Evolutionary conservation across 2,797 vertebrate genomes (phyloP), one percentile per base, ranked within the genome.

Genomic region (Gallirallus australis): DNA sequence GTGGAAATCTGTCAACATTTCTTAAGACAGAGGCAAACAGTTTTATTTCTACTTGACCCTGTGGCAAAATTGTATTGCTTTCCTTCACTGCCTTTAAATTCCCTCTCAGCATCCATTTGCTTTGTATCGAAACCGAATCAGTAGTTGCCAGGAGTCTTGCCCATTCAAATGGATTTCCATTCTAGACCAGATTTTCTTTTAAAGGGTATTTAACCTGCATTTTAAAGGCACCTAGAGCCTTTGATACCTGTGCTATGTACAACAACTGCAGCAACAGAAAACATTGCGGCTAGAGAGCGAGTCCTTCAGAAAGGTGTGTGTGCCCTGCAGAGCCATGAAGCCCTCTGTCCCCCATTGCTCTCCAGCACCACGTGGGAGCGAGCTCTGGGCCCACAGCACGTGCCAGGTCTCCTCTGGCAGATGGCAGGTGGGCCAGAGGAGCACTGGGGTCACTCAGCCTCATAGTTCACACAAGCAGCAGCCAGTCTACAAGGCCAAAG

Each of bases 31-130:
- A 85, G 50, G 71, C 84, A 93, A 95, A 92, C 13, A 57, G 75
- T 89, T 94, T 95, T 91, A 92, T 93, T 96, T 92, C 82, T 81
- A 48, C 65, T 83, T 90, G 91, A 91, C 82, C 87, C 76, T 0
- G 0, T 59, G 66, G 69, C 69, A 86, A 90, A 78, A 80, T 12
- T 59, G 73, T 72, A 81, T 91, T 90, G 54, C 82, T 91, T 93
- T 94, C 80, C 80, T 86, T 83, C 82, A 56, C 57, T 72, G 76
- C 69, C 76, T 69, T 82, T 85, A 82, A 81, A 93, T 76, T 84
- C 61, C 56, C 84, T 78, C 90, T 82, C 65, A 72, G 76, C 61
- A 78, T 45, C 48, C 69, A 53, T 92, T 91, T 80, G 35, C 72
- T 85, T 91, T 4, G 0, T 64, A 95, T 82, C 4, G 1, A 94